Base-by-base conservation (phyloP, 2,888 invertebrate genomes). In the Drosophila hawaiiensis region DNA sequence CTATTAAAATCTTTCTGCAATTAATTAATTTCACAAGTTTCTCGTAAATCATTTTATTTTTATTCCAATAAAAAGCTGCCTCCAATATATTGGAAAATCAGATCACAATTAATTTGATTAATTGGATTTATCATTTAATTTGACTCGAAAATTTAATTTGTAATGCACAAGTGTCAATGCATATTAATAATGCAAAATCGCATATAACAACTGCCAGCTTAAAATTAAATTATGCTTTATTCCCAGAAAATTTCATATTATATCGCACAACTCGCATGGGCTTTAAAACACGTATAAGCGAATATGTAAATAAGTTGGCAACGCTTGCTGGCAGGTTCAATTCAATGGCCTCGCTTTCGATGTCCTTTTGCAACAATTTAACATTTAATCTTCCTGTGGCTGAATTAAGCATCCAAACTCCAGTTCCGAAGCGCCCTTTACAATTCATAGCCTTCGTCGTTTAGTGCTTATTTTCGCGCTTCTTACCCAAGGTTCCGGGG, bases 401-500 rank as follows among this genome's bases (percentile, higher is more conserved):
- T 33, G 33, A 55, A 22, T 55, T 41, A 31, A 52, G 22, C 37
- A 33, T 3, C 56, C 35, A 49, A 70, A 54, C 64, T 47, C n/a
- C 39, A n/a, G 53, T 41, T 37, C 25, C 22, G 16, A n/a, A n/a
- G 12, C 49, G 29, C 16, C 22, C 33, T 75, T 75, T 52, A 75
- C 54, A 41, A 60, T 64, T 60, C 35, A 54, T 33, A 47, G 29
- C 60, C 41, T 59, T 56, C 14, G 47, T 33, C 69, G 35, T 54
- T 70, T 71, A 78, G 61, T 70, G 73, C 73, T 85, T 80, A 78
- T 78, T 85, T 86, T 77, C 49, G 39, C 53, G 49, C 53, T 73
- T 73, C n/a, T 49, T 58, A 50, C 47, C 63, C 67, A 73, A 73
- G 75, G 66, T 63, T 62, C 14, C 56, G 55, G 37, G 37, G 29